Conservation (phyloP, 2,888 invertebrate species). For the Lepeophtheirus nordmannii region DNA sequence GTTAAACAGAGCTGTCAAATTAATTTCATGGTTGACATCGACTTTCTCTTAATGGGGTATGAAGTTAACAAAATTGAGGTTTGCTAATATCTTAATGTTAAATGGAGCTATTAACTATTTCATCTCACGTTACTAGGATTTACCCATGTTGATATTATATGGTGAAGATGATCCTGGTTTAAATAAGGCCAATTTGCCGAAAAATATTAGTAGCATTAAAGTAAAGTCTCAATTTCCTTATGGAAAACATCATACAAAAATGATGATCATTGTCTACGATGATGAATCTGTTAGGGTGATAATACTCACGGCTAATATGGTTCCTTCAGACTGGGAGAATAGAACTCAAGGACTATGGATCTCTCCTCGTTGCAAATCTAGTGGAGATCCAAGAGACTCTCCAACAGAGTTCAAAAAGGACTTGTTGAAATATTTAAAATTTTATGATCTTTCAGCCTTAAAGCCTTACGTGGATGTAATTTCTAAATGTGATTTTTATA, state of each 20-base stretch:
- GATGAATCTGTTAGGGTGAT: constrained; percentile 67
- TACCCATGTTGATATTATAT: constrained; percentile 54
- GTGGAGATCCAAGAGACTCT: constrained; percentile 53
- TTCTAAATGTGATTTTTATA: constrained; percentile 6
- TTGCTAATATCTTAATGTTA: constrained; percentile 27
- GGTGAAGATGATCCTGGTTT: constrained; percentile 54
- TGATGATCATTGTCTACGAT: constrained; percentile 68
- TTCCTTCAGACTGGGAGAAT: constrained; percentile 81
- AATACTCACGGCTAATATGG: constrained; percentile 79
- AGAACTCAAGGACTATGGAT: constrained; percentile 90
- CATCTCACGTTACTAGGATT: constrained; percentile 3
- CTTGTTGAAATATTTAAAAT: constrained; percentile 55
- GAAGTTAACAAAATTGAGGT: constrained; percentile 48
- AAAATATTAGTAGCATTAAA: constrained; percentile 46
- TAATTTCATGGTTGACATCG: constrained; percentile 80
- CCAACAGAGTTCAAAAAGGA: constrained; percentile 64
- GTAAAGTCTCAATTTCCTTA: constrained; percentile 60
- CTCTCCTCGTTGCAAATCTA: constrained; percentile 51
- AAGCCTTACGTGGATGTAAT: not conserved
- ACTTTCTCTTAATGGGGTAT: constrained; percentile 75
- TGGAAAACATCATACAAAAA: constrained; percentile 78
- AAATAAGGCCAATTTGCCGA: constrained; percentile 39
- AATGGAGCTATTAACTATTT: constrained; percentile 22
- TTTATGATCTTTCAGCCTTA: constrained; percentile 40
- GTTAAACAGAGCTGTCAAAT: constrained; percentile 60